These are phyloP conservation scores for Sphaeramia orbicularis DNA, from an alignment of 2,797 vertebrate species.

Conservation along the genomic window DNA sequence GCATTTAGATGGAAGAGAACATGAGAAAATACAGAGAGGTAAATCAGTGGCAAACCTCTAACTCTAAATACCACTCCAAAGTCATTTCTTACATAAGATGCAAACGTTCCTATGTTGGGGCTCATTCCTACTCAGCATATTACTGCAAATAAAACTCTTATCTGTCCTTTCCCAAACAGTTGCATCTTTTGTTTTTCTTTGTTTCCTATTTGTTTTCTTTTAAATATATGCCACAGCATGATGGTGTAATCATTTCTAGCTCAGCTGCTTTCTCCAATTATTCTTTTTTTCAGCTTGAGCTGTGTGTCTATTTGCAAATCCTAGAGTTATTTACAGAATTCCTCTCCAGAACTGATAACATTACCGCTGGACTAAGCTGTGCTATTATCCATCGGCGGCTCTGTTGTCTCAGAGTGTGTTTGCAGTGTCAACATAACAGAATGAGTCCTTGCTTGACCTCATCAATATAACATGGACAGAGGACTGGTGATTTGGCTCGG, in stretches of 20 bases:
- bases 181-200: conserved; percentile 14
- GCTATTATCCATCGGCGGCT: conserved; percentile 42
- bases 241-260: conserved; percentile 25
- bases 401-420: conserved; percentile 57
- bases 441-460: conserved; percentile 66
- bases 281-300: conserved; percentile 23
- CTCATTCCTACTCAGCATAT: conserved; percentile 22
- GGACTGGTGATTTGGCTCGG: conserved; percentile 15
- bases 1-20: conserved; percentile 66
- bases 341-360: conserved; percentile 46
- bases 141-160: conserved; percentile 24
- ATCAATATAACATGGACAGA: conserved; percentile 56
- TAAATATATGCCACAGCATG: conserved; percentile 3
- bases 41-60: conserved; percentile 58
- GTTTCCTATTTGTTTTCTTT: conserved; percentile 10
- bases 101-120: conserved; percentile 9
- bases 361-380: conserved; percentile 46
- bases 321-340: conserved; percentile 52
- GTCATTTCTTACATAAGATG: conserved; percentile 13
- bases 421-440: conserved; percentile 64
- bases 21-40: conserved; percentile 56
- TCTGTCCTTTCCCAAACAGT: conserved; percentile 6
- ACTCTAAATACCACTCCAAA: conserved; percentile 60
- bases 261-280: conserved; percentile 44
- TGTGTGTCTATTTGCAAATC: conserved; percentile 43